Evolutionary conservation across 2,888 invertebrate genomes (phyloP).

Genomic region (Oxyteleia sp.): DNA sequence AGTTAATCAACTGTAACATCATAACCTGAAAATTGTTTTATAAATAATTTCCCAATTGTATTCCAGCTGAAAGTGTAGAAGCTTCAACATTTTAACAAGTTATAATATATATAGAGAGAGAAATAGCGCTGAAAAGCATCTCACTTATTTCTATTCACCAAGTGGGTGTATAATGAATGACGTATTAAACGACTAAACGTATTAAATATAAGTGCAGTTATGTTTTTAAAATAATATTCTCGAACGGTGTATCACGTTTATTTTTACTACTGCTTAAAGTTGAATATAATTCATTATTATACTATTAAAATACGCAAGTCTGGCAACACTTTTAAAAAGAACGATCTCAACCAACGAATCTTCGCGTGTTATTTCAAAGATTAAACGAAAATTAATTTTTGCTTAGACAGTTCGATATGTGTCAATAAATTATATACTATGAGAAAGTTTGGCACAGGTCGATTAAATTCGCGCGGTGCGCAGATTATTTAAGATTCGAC

Average conservation of each 20-base stretch:
- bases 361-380: background rate
- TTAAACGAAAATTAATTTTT: conserved; percentile 21
- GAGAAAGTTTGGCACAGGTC: conserved; percentile 55
- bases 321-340: background rate
- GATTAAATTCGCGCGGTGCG: conserved; percentile 52
- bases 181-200: background rate
- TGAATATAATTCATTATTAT: background rate
- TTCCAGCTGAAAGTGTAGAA: too few relatives aligned
- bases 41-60: too few relatives aligned
- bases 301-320: background rate
- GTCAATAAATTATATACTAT: conserved; percentile 48
- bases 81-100: too few relatives aligned
- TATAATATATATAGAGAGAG: too few relatives aligned
- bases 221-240: background rate
- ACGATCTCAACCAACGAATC: too few relatives aligned
- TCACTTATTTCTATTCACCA: background rate
- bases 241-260: background rate
- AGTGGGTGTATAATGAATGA: background rate
- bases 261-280: background rate
- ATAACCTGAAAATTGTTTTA: too few relatives aligned
- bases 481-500: conserved; percentile 78
- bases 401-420: conserved; percentile 24
- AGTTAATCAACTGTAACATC: too few relatives aligned
- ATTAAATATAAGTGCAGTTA: too few relatives aligned
- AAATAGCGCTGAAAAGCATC: background rate